A percentile compares a stretch with the other conserved stretches of the same genome.
phyloP scores from a whole-genome alignment of 2,888 invertebrate species.

The Rhopalosiphum nymphaeae region DNA sequence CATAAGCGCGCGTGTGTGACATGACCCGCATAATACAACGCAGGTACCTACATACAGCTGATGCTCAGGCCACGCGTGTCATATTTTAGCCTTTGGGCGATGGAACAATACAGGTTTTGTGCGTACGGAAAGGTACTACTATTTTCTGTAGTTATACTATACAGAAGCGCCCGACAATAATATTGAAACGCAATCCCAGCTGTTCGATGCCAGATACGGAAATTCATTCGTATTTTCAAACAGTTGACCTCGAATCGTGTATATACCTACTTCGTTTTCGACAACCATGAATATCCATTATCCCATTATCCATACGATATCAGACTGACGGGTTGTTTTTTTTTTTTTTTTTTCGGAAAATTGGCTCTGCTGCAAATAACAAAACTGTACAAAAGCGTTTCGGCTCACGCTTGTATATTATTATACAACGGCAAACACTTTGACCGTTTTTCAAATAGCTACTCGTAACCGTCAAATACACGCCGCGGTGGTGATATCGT shows the following conservation, averaged over 20 bases:
- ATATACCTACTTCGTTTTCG: not conserved
- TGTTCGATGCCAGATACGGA: not conserved
- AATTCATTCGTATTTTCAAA: not conserved
- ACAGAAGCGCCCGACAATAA: not conserved
- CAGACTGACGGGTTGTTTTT: not conserved
- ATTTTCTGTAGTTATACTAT: too few relatives aligned
- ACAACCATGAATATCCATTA: not conserved
- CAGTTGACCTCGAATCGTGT: rapidly evolving
- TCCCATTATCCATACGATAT: not conserved
- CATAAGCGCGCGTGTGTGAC: not conserved
- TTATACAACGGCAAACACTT: not conserved
- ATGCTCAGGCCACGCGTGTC: not conserved
- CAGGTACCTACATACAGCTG: not conserved
- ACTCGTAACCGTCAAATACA: not conserved
- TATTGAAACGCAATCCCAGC: not conserved
- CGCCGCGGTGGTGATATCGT: not conserved
- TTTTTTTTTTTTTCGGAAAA: not conserved
- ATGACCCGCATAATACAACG: not conserved
- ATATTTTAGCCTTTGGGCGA: not conserved
- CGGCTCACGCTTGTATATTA: not conserved
- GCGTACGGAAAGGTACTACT: not conserved
- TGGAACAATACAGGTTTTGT: not conserved
- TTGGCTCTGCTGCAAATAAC: not conserved
- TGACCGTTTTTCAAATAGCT: not conserved
- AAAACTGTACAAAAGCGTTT: not conserved